Evolutionary conservation across 1,140 invertebrate species (phyloP), one percentile per base, ranked within the genome.

Genomic region (Achroia grisella): DNA sequence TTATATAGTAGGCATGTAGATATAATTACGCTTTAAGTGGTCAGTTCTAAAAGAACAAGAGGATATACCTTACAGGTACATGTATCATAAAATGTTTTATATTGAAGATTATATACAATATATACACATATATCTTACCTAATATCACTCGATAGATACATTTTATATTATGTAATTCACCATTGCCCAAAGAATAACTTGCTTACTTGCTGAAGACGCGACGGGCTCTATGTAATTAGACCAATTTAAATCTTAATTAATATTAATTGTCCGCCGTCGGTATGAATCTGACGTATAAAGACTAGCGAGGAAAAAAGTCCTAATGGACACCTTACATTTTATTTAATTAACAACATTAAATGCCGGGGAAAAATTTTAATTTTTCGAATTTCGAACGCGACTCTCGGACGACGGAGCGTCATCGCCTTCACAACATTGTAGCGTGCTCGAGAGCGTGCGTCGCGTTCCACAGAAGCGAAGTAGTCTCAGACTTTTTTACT

Each of bases 241-340:
- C 74, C 79, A 83, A 83, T 83, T 83, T 80, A 83, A 80, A 77
- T 80, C 74, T 79, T 83, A 83, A 83, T 80, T 83, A 80, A 75
- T 83, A 83, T 79, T 83, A 83, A 83, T 83, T 83, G 79, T 83
- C 68, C 56, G 59, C 74, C 68, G 79, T 71, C 64, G 71, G 74
- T 75, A 73, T 76, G 74, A 78, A 80, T 82, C 74, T 71, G 74
- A 71, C 74, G 67, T 73, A 70, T 59, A 67, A 63, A 72, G 66
- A 79, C 73, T 51, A 63, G 55, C 62, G 58, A 32, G 67, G 43
- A 66, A 66, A 77, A 71, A 79, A 71, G 54, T 74, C 57, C 52
- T 73, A 73, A 67, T 61, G 63, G 70, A 63, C 40, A 49, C 52
- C 52, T 55, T 56, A 58, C 54, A 59, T 65, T 71, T 70, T 75